Evolutionary conservation across 2,113 vertebrate species (phyloP).

Genomic region (Nothobranchius kuhntae): DNA sequence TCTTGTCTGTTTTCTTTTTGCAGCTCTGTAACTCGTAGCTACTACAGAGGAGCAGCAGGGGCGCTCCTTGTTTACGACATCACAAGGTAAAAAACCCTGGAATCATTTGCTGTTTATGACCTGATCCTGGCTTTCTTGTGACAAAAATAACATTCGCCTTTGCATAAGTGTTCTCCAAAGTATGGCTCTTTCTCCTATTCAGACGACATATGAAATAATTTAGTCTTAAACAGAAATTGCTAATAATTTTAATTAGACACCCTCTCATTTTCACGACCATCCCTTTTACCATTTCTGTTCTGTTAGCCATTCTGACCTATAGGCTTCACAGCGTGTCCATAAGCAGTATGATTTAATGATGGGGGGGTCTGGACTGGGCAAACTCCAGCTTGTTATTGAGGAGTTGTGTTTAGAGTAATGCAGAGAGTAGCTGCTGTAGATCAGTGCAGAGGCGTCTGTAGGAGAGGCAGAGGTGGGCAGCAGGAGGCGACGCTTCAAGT

Average conservation of each 20-base stretch:
- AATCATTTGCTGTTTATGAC: too few species aligned
- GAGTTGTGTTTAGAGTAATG: slow-evolving; percentile 28
- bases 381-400: slow-evolving; percentile 16
- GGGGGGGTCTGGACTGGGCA: not conserved
- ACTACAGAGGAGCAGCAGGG: slow-evolving; percentile 91
- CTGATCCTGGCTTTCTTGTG: too few species aligned
- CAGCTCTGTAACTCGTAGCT: slow-evolving; percentile 93
- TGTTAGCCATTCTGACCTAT: not conserved
- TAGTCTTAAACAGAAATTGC: too few species aligned
- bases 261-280: not conserved
- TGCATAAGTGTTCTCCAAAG: too few species aligned
- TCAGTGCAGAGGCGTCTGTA: slow-evolving; percentile 6
- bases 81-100: slow-evolving; percentile 80
- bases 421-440: not conserved
- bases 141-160: too few species aligned
- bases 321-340: too few species aligned
- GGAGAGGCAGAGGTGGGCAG: too few species aligned
- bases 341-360: not conserved
- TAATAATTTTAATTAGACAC: too few species aligned
- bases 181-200: too few species aligned
- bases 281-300: not conserved
- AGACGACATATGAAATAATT: too few species aligned
- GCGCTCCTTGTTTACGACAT: slow-evolving; percentile 93
- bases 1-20: not conserved
- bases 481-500: not conserved